Evolutionary conservation across 1,140 invertebrate species (phyloP).

Genomic region (Palaemon carinicauda): DNA sequence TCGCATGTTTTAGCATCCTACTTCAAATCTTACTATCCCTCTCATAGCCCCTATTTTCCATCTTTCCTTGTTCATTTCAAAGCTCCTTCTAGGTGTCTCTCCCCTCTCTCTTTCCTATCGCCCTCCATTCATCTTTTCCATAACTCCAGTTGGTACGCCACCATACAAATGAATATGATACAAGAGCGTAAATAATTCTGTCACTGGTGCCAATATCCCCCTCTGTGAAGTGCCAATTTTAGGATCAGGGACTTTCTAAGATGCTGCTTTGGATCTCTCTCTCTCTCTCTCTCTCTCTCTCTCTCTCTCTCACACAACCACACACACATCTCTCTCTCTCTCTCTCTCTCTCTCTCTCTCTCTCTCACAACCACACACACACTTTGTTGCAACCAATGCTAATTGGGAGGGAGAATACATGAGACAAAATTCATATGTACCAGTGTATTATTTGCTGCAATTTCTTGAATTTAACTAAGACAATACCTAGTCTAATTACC

Average conservation of each 20-base stretch:
- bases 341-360: too few relatives aligned
- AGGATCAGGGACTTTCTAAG: not conserved
- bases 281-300: not conserved
- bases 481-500: too few relatives aligned
- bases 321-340: not conserved
- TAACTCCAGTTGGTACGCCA: not conserved
- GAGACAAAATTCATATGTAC: too few relatives aligned
- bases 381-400: too few relatives aligned
- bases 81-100: not conserved
- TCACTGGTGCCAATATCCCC: constrained; percentile 14
- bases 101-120: not conserved
- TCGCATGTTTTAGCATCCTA: too few relatives aligned
- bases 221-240: constrained; percentile 31
- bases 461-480: too few relatives aligned
- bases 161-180: constrained; percentile 37
- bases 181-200: constrained; percentile 23
- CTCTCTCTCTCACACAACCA: too few relatives aligned
- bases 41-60: not conserved
- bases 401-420: too few relatives aligned
- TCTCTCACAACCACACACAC: too few relatives aligned
- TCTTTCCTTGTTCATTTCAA: not conserved
- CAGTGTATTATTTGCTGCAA: too few relatives aligned
- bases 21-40: too few relatives aligned
- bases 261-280: too few relatives aligned
- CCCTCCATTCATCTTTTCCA: not conserved